Base-by-base conservation (phyloP, 1,140 invertebrate genomes). In the Psilanteris sp. region DNA sequence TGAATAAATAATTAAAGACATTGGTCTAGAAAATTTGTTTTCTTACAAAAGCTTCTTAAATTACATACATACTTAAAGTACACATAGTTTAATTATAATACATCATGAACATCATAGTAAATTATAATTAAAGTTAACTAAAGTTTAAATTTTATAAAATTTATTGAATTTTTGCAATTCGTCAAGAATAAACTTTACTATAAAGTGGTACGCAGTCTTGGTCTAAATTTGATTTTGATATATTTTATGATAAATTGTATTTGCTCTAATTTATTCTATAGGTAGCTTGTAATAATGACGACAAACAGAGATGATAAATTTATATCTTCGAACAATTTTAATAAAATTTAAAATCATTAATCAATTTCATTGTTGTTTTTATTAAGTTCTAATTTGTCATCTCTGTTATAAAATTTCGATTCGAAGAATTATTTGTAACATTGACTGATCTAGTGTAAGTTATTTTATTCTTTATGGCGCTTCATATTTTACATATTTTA, bases 31-130 rank as follows among this genome's bases (percentile, higher is more conserved):
- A 70, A 50, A 70, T 43, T 10, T 9, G 24, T 50, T 71, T 71
- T 71, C 10, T 71, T 71, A 71, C 29, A 71, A 71, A 71, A 61
- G 67, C 55, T 44, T 59, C 29, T 62, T 71, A 71, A 54, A 55
- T 32, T 71, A 71, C 15, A 46, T 34, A 54, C 34, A 62, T 71
- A 43, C 39, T 54, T 54, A 50, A 68, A 57, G 15, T 68, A 68
- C 52, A 68, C 24, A 57, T 8, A 50, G 26, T 57, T 57, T 4
- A 57, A 50, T 50, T 68, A 68, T 68, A 16, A 41, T 68, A 50
- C 64, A 68, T 34, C 26, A 55, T 46, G 37, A 44, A 67, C 32
- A 37, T 54, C 31, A 46, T 46, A 32, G 13, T n/a, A 48, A 48
- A 57, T 27, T 31, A 50, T 57, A 24, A 11, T 0, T 15, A n/a